Percentiles rank a stretch among this genome's conserved stretches.
phyloP scores from a whole-genome alignment of 1,140 invertebrate species.

The Patella vulgata region DNA sequence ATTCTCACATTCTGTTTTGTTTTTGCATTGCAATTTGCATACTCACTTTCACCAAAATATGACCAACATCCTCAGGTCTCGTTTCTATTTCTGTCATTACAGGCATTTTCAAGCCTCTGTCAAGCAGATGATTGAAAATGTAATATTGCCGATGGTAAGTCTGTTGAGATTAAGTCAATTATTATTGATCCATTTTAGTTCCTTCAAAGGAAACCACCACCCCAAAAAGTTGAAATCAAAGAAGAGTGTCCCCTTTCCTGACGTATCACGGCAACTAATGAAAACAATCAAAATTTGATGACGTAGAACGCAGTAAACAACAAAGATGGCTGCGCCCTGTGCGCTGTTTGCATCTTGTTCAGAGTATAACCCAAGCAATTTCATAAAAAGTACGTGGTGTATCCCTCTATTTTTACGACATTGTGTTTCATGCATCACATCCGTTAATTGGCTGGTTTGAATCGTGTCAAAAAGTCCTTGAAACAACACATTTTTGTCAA shows the following conservation, averaged over 20 bases:
- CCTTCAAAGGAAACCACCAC: too few relatives aligned
- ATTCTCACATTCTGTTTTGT: too few relatives aligned
- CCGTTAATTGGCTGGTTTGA: background rate
- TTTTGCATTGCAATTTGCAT: too few relatives aligned
- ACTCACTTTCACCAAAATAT: constrained; percentile 62
- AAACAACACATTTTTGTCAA: too few relatives aligned
- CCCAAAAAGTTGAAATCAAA: background rate
- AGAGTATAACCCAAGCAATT: constrained; percentile 27
- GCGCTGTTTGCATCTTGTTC: constrained; percentile 50
- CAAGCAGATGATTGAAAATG: too few relatives aligned
- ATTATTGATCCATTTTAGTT: constrained; percentile 1
- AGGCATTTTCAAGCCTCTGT: background rate
- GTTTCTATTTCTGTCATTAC: constrained; percentile 54
- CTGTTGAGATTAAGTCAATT: background rate
- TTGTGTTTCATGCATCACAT: background rate
- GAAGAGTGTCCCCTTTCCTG: constrained; percentile 16
- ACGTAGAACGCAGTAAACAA: constrained; percentile 42
- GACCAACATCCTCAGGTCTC: constrained; percentile 59
- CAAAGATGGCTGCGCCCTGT: constrained; percentile 46
- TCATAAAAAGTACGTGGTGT: constrained; percentile 37
- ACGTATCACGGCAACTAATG: constrained; percentile 57
- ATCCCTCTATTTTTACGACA: background rate
- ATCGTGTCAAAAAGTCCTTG: too few relatives aligned
- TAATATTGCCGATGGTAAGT: too few relatives aligned
- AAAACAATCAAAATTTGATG: constrained; percentile 50